Base-by-base conservation (phyloP, 2,113 vertebrate genomes). In the Conger conger region DNA sequence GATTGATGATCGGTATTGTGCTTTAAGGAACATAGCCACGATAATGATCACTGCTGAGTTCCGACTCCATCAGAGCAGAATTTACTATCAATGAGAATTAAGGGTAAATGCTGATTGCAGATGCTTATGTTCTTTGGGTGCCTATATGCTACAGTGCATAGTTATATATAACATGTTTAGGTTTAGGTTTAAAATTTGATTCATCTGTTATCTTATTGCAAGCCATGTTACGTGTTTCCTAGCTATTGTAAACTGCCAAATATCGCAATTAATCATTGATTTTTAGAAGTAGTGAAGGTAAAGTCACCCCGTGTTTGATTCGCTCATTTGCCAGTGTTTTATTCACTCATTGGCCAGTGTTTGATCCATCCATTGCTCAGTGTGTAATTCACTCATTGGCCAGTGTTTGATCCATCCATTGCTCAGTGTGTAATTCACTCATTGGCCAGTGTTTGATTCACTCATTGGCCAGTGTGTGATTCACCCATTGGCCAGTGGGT, bases 181-280 rank as follows among this genome's bases (percentile, higher is more conserved):
- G 81, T 86, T 45, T 77, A 57, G 82, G 87, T 80, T 84, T 84
- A 83, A 90, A 89, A 92, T 91, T 90, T 36, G 23, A 7, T 23
- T 2, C n/a, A 30, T 79, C 77, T 20, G 17, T 7, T 4, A 20
- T 35, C 37, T 60, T 23, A 20, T 60, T 37, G 35, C 5, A 63
- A 53, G 54, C 23, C 30, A 35, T 63, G 23, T 18, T 40, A 16
- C 42, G 18, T 27, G 3, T 63, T n/a, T 80, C 15, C 79, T 45
- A 13, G 79, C 23, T 50, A 40, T 20, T 73, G n/a, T 13, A 33
- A 73, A 73, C 23, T 11, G 68, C 5, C 9, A 73, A 73, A 73
- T 33, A 27, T 30, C 15, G 2, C 6, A 73, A 13, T 73, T 73
- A 13, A 73, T 2, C 2, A 60, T 60, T 5, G 45, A 73, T 73